Conservation (phyloP, 2,888 invertebrate genomes). For the Rotaria macrura region DNA sequence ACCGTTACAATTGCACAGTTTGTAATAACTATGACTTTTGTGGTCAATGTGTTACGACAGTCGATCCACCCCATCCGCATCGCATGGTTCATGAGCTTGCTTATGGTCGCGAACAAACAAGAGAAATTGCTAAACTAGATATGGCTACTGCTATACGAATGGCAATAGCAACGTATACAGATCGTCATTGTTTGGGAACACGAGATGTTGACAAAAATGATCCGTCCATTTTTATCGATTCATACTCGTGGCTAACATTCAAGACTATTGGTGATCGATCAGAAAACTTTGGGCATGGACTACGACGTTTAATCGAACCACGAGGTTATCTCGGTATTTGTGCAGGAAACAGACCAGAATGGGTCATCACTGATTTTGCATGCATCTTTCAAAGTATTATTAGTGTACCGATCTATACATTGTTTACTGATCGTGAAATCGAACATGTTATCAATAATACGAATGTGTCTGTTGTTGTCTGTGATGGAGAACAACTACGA, state of each 20-base stretch:
- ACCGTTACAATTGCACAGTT: too few species aligned
- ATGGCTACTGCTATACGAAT: background rate
- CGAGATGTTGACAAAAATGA: background rate
- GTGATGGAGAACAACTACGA: too few species aligned
- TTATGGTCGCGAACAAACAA: too few species aligned
- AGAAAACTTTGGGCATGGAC: background rate
- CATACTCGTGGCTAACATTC: background rate
- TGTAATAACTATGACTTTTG: too few species aligned
- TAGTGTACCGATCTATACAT: background rate
- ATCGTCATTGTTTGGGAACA: background rate
- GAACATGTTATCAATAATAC: too few species aligned
- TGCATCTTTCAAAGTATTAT: background rate
- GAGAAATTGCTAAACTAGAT: too few species aligned
- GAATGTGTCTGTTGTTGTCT: too few species aligned
- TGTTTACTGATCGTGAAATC: background rate
- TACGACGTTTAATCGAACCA: background rate
- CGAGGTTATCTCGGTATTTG: background rate
- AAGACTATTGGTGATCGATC: background rate
- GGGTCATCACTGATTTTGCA: background rate
- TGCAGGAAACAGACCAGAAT: background rate
- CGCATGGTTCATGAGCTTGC: too few species aligned
- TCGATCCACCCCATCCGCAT: too few species aligned
- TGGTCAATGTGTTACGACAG: too few species aligned
- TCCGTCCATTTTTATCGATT: background rate
- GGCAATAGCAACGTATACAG: background rate